Evolutionary conservation across 2,888 invertebrate species (phyloP).

Genomic region (Ectemnius lituratus): DNA sequence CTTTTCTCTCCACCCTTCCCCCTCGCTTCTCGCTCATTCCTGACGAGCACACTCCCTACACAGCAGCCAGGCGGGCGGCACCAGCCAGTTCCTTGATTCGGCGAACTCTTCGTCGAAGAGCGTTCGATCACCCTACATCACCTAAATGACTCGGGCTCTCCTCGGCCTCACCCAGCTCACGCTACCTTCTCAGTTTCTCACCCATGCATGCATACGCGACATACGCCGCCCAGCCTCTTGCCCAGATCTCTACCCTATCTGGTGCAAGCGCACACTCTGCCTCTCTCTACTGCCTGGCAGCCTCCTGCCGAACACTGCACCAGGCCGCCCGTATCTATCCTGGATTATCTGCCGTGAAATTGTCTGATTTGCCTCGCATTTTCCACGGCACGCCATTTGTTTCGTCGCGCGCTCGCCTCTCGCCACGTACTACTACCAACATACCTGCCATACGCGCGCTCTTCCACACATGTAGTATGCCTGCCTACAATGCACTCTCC

Average conservation of each 20-base stretch:
- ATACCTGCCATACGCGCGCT: too few relatives aligned
- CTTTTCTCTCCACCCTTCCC: background rate
- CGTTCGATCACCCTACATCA: conserved; percentile 58
- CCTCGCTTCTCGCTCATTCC: conserved; percentile 1
- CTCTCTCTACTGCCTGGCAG: too few relatives aligned
- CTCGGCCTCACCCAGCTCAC: conserved; percentile 10
- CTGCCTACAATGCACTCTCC: too few relatives aligned
- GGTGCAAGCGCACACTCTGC: too few relatives aligned
- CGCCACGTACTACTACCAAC: conserved; percentile 23
- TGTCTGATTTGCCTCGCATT: conserved; percentile 70
- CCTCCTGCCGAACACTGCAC: too few relatives aligned
- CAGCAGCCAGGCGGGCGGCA: background rate
- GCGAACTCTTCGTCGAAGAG: conserved; percentile 31
- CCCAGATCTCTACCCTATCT: too few relatives aligned
- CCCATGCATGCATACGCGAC: background rate
- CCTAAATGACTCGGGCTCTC: conserved; percentile 54
- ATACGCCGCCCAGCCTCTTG: too few relatives aligned
- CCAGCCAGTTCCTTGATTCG: background rate
- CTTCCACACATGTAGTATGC: too few relatives aligned
- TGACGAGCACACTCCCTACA: background rate
- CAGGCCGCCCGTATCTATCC: conserved; percentile 42
- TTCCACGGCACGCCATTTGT: conserved; percentile 64
- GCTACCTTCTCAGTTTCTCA: too few relatives aligned
- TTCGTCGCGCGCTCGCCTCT: conserved; percentile 58
- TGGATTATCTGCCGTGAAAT: conserved; percentile 69